Evolutionary conservation across 2,113 vertebrate genomes (phyloP).

Genomic region (Hemicordylus capensis): DNA sequence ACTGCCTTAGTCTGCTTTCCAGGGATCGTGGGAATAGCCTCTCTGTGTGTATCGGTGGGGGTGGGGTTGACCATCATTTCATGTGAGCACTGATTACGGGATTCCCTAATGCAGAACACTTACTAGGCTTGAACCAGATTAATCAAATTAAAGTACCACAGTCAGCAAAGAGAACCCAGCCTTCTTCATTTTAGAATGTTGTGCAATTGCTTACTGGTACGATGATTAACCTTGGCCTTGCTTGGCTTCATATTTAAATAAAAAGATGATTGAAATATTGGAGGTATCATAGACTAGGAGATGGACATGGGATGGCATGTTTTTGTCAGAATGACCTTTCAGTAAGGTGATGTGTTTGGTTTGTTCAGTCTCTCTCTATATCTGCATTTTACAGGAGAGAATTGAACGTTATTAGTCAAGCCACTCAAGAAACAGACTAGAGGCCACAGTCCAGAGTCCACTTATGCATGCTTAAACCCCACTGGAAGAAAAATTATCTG

Average conservation of each 20-base stretch:
- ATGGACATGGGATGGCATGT: neutral
- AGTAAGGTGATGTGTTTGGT: neutral
- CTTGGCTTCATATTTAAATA: neutral
- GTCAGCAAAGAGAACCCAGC: neutral
- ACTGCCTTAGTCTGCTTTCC: too few species aligned
- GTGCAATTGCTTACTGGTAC: too few species aligned
- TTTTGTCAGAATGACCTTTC: neutral
- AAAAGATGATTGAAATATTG: neutral
- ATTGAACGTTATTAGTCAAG: neutral
- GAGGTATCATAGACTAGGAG: neutral
- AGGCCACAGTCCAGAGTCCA: neutral
- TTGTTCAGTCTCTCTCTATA: neutral
- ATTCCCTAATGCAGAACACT: neutral
- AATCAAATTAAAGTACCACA: too few species aligned
- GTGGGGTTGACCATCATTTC: too few species aligned
- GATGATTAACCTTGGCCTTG: neutral
- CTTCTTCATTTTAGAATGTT: neutral
- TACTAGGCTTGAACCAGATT: neutral
- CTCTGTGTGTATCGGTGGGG: too few species aligned
- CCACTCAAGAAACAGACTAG: neutral
- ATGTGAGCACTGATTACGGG: neutral
- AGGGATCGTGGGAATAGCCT: too few species aligned
- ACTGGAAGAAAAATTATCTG: neutral
- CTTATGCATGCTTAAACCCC: neutral
- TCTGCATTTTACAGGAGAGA: neutral